These are phyloP conservation scores for Steinernema hermaphroditum DNA, from an alignment of 2,888 invertebrate genomes.

Conservation along the genomic window DNA sequence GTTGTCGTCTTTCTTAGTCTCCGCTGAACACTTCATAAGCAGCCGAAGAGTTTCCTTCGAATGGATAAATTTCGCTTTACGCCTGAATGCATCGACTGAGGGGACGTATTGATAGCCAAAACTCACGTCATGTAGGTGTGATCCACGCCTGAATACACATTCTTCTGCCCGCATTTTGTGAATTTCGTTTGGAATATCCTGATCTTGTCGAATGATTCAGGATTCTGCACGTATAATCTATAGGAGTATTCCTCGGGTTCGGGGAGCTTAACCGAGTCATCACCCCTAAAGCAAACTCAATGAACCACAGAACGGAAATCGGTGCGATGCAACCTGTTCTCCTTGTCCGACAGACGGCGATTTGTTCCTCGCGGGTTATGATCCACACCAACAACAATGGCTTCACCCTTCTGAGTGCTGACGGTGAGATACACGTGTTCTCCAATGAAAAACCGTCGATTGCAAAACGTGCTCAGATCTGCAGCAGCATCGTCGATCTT, in stretches of 20 bases:
- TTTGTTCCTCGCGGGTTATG: neutral
- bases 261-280: neutral
- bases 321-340: neutral
- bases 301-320: neutral
- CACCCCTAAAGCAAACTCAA: neutral
- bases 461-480: neutral
- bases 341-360: neutral
- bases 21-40: neutral
- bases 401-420: neutral
- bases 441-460: neutral
- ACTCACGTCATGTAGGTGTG: constrained; percentile 2
- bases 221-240: neutral
- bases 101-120: too few species aligned
- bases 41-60: neutral
- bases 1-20: neutral
- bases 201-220: neutral
- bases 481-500: neutral
- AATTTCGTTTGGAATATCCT: neutral
- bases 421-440: neutral
- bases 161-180: neutral
- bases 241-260: constrained; percentile 7
- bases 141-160: neutral
- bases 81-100: neutral
- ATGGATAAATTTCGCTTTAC: neutral
- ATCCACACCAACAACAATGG: neutral